Evolutionary conservation across 2,113 vertebrate species (phyloP), one percentile per base, ranked within the genome.

Genomic region (human): DNA sequence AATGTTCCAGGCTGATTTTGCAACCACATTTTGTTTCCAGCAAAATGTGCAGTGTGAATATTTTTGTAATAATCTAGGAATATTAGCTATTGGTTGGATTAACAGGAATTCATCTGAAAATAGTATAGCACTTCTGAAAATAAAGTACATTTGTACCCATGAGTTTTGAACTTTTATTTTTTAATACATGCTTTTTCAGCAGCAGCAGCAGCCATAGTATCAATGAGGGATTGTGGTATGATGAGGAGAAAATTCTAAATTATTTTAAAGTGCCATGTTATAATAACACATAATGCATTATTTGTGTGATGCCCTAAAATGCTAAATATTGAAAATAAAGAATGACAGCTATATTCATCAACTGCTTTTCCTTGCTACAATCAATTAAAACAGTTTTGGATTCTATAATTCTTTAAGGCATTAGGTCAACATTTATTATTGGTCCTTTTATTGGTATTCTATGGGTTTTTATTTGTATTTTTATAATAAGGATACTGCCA

Each of bases 1-100:
- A 96, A 84, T 90, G 8, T 87, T 96, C 30, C 57, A 97, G 45
- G 35, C 22, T 78, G 35, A 93, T 97, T 59, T 95, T 5, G 73
- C 91, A 94, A 92, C 35, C 16, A 80, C 25, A 72, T 80, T 97
- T 97, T 96, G 55, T 91, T 94, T 89, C 27, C 25, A 70, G 68
- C 10, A 75, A 93, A 95, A 94, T 86, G 8, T 95, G 8, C 12
- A 90, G 35, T 32, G 80, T 57, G 18, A 9, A 93, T 5, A 5
- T 17, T 48, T 40, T 79, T 90, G 55, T 3, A 86, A 61, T 86
- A 82, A 89, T 89, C 50, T 70, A 50, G 61, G 35, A 73, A 66
- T 97, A 79, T 86, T 78, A 55, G n/a, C 70, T 94, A 89, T 89
- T 91, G 72, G 57, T 86, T 97, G 59, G 11, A 5, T 90, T 95